Evolutionary conservation across 2,888 invertebrate species (phyloP).

Genomic region (Suillia variegata): DNA sequence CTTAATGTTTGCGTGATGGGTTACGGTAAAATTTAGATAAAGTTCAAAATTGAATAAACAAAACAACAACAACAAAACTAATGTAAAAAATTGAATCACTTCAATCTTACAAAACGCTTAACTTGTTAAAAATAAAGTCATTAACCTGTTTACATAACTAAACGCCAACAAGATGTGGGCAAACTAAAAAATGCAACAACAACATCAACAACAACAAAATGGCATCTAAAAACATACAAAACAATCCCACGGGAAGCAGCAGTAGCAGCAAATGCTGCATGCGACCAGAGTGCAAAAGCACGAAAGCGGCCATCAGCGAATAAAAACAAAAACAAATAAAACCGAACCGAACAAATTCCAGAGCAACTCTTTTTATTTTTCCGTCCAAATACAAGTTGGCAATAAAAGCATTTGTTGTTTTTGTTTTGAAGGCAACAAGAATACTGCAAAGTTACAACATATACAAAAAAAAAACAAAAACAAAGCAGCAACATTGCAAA

Average conservation of each 20-base stretch:
- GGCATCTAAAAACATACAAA: no score
- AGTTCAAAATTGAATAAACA: no score
- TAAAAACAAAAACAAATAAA: background rate
- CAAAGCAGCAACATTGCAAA: background rate
- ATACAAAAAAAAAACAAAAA: background rate
- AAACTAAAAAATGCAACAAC: no score
- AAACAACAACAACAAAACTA: background rate
- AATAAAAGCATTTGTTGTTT: no score
- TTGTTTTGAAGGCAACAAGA: background rate
- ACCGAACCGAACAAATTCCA: no score
- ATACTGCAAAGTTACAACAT: background rate
- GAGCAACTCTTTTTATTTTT: no score
- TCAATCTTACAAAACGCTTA: no score
- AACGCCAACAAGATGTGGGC: background rate
- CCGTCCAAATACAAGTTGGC: no score
- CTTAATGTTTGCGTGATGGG: no score
- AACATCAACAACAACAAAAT: no score
- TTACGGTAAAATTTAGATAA: no score
- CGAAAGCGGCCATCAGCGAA: no score
- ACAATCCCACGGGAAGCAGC: background rate
- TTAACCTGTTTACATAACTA: background rate
- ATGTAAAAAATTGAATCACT: background rate
- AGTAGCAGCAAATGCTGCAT: background rate
- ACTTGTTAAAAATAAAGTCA: background rate
- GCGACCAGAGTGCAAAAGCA: background rate